Base-by-base conservation (phyloP, 2,888 invertebrate species). In the Alsophila aescularia region DNA sequence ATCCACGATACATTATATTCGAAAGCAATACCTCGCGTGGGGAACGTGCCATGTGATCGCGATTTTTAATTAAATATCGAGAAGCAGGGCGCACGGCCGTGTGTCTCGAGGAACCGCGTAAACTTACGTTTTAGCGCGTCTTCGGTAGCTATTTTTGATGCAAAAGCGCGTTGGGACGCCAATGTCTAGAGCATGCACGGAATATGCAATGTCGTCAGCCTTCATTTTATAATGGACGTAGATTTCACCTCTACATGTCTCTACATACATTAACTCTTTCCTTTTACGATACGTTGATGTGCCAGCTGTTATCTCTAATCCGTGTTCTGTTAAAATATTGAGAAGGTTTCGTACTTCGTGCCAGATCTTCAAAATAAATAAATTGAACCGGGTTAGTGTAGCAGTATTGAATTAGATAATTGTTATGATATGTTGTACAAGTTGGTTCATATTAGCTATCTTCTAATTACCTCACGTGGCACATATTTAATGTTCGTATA, bases 131-230 rank as follows among this genome's bases (percentile, higher is more conserved):
- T 75, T 79, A 81, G 81, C 83, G 79, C 85, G 86, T 88, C 87
- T 90, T 89, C 83, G 62, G 85, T 79, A 81, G 90, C 89, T 91
- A 91, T 91, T 91, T 91, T 91, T 90, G 90, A 89, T 90, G 89
- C 89, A 87, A 84, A 88, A 87, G 82, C 85, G 84, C 83, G 87
- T 81, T 85, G 85, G 78, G 87, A 85, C 87, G 89, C 87, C 90
- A 91, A 90, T 89, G 90, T 90, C 90, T 87, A 89, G 89, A 88
- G 88, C 90, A 90, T 89, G 90, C 87, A 89, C 72, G 85, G 90
- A 91, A 91, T 91, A 91, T 90, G 90, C 91, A 90, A 90, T 91
- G 87, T 83, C 87, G 85, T 83, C 85, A 86, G 83, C 81, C 88
- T 83, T 84, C 84, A 75, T 79, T 81, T 78, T 78, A 77, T 75